Evolutionary conservation across 53 echinoderm and acorn worm genomes (phyloP).

Genomic region (Stichopus horrens): DNA sequence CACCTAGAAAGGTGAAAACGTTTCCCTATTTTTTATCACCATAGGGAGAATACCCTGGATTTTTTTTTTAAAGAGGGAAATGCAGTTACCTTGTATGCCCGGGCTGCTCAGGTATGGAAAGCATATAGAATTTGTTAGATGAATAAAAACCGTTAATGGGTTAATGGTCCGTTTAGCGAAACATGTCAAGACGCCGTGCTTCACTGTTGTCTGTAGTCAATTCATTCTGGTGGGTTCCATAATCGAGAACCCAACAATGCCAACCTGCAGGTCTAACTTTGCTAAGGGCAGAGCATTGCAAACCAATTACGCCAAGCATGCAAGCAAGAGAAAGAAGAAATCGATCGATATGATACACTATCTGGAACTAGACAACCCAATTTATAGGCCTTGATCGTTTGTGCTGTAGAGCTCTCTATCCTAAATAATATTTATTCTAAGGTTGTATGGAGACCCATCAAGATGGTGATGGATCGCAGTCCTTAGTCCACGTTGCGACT

Average conservation of each 20-base stretch:
- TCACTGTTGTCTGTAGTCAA: conserved; percentile 45
- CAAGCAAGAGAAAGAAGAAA: too few species aligned
- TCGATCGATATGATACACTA: too few species aligned
- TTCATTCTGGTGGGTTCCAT: conserved; percentile 59
- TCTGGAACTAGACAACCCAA: too few species aligned
- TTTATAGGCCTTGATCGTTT: too few species aligned
- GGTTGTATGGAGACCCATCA: too few species aligned
- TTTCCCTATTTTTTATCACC: conserved; percentile 45
- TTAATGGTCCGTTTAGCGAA: conserved; percentile 41
- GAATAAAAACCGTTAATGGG: not conserved
- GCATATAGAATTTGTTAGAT: conserved; percentile 47
- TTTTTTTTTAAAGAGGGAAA: conserved; percentile 34
- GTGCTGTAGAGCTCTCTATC: too few species aligned
- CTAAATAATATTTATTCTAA: too few species aligned
- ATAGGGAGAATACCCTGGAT: conserved; percentile 34
- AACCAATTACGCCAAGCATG: too few species aligned
- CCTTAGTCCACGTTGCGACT: too few species aligned
- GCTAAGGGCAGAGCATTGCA: too few species aligned
- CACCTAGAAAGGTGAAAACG: conserved; percentile 26
- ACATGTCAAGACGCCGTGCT: conserved; percentile 53
- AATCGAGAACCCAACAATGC: conserved; percentile 36
- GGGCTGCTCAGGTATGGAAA: conserved; percentile 42
- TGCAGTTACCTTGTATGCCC: conserved; percentile 38
- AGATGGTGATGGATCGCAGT: too few species aligned
- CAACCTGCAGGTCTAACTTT: too few species aligned